These are phyloP conservation scores for Erebia aethiops DNA, from an alignment of 2,888 invertebrate genomes.

Conservation along the genomic window DNA sequence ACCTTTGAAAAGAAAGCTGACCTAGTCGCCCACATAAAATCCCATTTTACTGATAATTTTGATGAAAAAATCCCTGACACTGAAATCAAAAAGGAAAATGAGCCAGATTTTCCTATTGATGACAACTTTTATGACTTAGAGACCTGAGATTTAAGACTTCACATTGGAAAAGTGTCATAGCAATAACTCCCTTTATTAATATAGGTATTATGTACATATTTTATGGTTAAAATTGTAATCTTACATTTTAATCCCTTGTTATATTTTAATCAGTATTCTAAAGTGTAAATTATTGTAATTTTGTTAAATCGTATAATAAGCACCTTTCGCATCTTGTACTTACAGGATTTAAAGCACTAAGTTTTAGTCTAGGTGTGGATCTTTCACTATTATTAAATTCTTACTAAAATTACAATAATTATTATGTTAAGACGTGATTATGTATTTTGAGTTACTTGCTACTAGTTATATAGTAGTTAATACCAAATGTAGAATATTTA, in stretches of 20 bases:
- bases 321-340: slow-evolving; percentile 16
- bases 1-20: slow-evolving; percentile 84
- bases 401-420: slow-evolving; percentile 1
- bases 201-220: slow-evolving; percentile 11
- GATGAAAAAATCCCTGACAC: slow-evolving; percentile 66
- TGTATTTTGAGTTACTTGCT: not conserved
- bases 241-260: slow-evolving; percentile 16
- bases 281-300: slow-evolving; percentile 20
- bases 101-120: slow-evolving; percentile 63
- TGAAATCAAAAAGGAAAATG: slow-evolving; percentile 72
- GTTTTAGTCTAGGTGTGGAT: slow-evolving; percentile 2
- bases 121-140: slow-evolving; percentile 74
- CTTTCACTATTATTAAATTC: not conserved
- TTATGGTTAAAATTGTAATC: slow-evolving; percentile 7
- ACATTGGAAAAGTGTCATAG: slow-evolving; percentile 26
- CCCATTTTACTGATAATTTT: slow-evolving; percentile 79
- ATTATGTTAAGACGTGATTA: slow-evolving; percentile 7
- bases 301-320: slow-evolving; percentile 28
- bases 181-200: slow-evolving; percentile 6
- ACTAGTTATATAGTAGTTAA: slow-evolving; percentile 14
- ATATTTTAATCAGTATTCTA: slow-evolving; percentile 33
- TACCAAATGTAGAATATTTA: slow-evolving; percentile 12
- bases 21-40: slow-evolving; percentile 83
- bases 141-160: slow-evolving; percentile 57
- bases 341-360: slow-evolving; percentile 22